phyloP scores from a whole-genome alignment of 2,113 vertebrate species.

The Stigmatopora argus region DNA sequence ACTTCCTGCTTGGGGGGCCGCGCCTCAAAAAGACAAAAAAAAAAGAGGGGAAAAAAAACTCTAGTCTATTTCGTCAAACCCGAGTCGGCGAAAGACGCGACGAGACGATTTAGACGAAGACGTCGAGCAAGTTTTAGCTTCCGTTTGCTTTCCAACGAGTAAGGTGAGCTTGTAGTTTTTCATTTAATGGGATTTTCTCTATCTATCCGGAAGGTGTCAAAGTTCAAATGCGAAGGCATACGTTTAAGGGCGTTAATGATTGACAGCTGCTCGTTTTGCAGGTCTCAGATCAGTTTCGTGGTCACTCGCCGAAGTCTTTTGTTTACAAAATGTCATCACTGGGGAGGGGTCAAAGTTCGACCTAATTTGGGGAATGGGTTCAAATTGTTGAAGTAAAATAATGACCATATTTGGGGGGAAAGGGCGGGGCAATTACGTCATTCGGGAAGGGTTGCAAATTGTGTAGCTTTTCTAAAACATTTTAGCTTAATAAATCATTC shows the following conservation, averaged over 20 bases:
- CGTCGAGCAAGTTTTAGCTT: background rate
- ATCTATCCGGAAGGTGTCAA: constrained; percentile 1
- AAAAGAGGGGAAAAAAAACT: background rate
- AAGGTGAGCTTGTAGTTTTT: background rate
- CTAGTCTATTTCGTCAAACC: background rate
- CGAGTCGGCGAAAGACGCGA: background rate
- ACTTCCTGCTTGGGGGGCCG: constrained; percentile 6
- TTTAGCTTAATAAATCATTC: too few species aligned
- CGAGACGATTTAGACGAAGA: background rate
- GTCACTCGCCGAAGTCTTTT: background rate
- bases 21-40: constrained; percentile 2
- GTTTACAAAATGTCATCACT: background rate
- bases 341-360: too few species aligned
- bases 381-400: background rate
- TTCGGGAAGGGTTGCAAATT: too few species aligned
- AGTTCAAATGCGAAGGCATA: background rate
- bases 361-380: too few species aligned
- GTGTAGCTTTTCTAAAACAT: too few species aligned
- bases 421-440: background rate
- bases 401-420: background rate
- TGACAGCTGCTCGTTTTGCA: background rate
- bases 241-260: background rate
- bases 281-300: background rate
- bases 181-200: background rate
- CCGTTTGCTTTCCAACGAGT: background rate